These are phyloP conservation scores for Apantesis nais DNA, from an alignment of 2,888 invertebrate species.

Conservation along the genomic window DNA sequence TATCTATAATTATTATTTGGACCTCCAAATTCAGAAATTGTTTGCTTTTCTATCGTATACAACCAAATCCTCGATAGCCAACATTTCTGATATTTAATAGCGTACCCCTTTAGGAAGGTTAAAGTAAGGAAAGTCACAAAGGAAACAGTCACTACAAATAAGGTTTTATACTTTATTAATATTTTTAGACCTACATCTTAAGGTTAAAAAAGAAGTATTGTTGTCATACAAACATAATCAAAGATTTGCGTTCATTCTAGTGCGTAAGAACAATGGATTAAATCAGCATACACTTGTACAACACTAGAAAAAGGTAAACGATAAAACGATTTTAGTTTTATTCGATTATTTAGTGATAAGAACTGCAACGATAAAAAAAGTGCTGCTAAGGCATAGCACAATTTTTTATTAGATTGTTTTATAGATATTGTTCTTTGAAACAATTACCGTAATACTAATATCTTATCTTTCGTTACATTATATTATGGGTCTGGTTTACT, in stretches of 20 bases:
- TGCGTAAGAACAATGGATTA: conserved; percentile 13
- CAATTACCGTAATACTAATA: background rate
- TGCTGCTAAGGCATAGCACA: background rate
- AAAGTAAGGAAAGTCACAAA: no score
- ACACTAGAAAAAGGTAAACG: conserved; percentile 9
- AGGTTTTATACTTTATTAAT: no score
- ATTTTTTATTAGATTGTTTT: background rate
- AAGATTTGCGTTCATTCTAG: conserved; percentile 8
- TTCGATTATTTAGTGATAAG: conserved; percentile 4
- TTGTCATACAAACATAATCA: background rate
- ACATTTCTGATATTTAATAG: background rate
- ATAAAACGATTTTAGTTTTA: conserved; percentile 10
- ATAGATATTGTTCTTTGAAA: background rate
- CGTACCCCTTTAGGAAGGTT: background rate
- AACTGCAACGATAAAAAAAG: background rate
- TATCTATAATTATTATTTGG: no score
- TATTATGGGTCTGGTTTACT: no score
- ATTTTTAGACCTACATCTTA: no score
- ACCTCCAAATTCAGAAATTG: background rate
- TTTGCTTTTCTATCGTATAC: background rate
- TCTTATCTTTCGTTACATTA: background rate
- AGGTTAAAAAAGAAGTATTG: background rate
- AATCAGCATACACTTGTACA: conserved; percentile 5
- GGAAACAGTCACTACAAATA: no score
- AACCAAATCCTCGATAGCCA: background rate